Evolutionary conservation across 2,797 vertebrate genomes (phyloP).

Genomic region (Liparis tanakae): DNA sequence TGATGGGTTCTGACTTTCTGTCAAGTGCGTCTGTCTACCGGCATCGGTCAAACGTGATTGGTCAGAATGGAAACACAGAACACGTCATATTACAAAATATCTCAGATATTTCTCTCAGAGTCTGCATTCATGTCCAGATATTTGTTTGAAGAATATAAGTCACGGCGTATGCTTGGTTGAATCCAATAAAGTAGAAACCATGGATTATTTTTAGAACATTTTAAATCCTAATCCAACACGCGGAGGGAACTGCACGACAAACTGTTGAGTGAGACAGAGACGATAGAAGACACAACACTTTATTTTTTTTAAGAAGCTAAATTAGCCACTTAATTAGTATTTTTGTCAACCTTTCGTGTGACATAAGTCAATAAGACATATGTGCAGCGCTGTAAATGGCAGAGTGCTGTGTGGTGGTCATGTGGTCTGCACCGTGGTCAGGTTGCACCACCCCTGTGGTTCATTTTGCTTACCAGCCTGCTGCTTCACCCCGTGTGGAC

Average conservation of each 20-base stretch:
- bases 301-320: constrained; percentile 32
- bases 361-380: constrained; percentile 26
- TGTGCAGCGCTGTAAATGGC: constrained; percentile 62
- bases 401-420: constrained; percentile 72
- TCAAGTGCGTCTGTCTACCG: not conserved
- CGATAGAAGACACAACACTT: not conserved
- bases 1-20: not conserved
- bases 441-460: constrained; percentile 73
- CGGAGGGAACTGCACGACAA: not conserved
- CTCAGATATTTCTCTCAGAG: too few relatives aligned
- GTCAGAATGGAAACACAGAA: not conserved
- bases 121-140: not conserved
- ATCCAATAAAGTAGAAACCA: not conserved
- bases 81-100: not conserved
- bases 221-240: not conserved
- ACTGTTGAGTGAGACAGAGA: not conserved
- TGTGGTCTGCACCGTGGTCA: constrained; percentile 77
- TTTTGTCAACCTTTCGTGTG: not conserved
- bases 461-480: constrained; percentile 62
- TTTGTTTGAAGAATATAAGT: not conserved
- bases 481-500: constrained; percentile 63
- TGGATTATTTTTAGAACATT: not conserved
- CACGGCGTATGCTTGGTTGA: not conserved
- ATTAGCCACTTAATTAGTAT: not conserved
- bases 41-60: not conserved